Base-by-base conservation (phyloP, 2,113 vertebrate species). In the Hemiprocne comata region DNA sequence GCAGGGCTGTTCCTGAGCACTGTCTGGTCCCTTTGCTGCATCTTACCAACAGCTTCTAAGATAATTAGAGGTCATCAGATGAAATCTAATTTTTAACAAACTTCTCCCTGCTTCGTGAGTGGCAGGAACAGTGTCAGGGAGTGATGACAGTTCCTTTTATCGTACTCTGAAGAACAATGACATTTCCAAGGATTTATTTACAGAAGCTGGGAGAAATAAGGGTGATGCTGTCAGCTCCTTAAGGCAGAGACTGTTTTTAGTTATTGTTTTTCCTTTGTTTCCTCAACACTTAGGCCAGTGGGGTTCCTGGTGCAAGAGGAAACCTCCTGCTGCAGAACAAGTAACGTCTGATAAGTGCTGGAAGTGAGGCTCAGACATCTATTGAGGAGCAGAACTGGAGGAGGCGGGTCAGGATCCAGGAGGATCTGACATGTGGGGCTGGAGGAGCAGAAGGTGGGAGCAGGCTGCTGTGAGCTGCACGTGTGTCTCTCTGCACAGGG, bases 61-160 rank as follows among this genome's bases (percentile, higher is more conserved):
- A 89, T 91, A 92, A 89, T 90, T 82, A 94, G 74, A 57, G 87
- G 86, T 53, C 93, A 75, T 55, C 57, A 87, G 89, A 90, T 26
- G 84, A 86, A 28, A 87, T 89, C 70, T 87, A 69, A 82, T 91
- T 92, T 93, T 94, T 93, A 93, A 87, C 57, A 64, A 95, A 89
- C 40, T 65, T 74, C 67, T 90, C 79, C 69, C 79, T 84, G 70
- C 60, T 72, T 66, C 53, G 79, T 24, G 58, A 94, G 57, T 81
- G 79, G 74, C 76, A 86, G 79, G 70, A 90, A 74, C 74, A 93
- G 62, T 40, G 66, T 69, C 57, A 53, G 85, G 36, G 90, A 78
- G 92, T 62, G 92, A 89, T 1, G 33, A 95, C 74, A 72, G 84
- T 50, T 82, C 66, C 77, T 97, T 91, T 90, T 85, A 94, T 78